A percentile compares a stretch with the other conserved stretches of the same genome.
Evolutionary conservation across 2,888 invertebrate species (phyloP).

Genomic region (Caenorhabditis becei): DNA sequence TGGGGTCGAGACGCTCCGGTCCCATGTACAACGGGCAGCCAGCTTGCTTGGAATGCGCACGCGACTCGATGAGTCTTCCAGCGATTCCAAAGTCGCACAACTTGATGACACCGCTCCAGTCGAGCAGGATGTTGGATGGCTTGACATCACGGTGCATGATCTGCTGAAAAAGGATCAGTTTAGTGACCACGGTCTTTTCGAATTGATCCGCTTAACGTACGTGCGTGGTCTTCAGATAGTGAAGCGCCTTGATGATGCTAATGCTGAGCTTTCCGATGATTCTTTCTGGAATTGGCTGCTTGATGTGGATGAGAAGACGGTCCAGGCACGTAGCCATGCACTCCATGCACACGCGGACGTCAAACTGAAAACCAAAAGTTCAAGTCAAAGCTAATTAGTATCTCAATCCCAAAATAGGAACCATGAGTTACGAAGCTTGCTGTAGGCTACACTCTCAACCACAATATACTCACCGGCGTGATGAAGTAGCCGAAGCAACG

Average conservation of each 20-base stretch:
- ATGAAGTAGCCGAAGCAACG: conserved; percentile 98
- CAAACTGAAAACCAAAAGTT: conserved; percentile 83
- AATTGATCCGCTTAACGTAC: conserved; percentile 77
- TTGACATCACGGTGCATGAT: conserved; percentile 81
- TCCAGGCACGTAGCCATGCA: conserved; percentile 99
- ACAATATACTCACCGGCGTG: conserved; percentile 90
- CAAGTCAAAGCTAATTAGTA: conserved; percentile 8
- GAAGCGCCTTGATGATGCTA: conserved; percentile 96
- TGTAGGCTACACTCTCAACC: no score
- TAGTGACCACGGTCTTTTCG: conserved; percentile 1
- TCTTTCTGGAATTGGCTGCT: conserved; percentile 92
- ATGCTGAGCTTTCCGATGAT: conserved; percentile 97
- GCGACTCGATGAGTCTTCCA: conserved; percentile 92
- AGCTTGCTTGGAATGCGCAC: conserved; percentile 85
- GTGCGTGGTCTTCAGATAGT: conserved; percentile 95
- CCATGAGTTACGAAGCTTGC: no score
- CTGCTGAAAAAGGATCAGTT: conserved; percentile 59
- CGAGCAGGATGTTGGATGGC: conserved; percentile 97
- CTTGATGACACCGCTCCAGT: conserved; percentile 94
- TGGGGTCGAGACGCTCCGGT: conserved; percentile 82
- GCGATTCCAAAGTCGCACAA: conserved; percentile 99
- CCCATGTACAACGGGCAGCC: conserved; percentile 99
- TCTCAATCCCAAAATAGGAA: no score
- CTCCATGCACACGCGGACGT: conserved; percentile 99
- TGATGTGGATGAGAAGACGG: conserved; percentile 89